Conservation (phyloP, 1,140 invertebrate genomes). For the Heliconius melpomene region DNA sequence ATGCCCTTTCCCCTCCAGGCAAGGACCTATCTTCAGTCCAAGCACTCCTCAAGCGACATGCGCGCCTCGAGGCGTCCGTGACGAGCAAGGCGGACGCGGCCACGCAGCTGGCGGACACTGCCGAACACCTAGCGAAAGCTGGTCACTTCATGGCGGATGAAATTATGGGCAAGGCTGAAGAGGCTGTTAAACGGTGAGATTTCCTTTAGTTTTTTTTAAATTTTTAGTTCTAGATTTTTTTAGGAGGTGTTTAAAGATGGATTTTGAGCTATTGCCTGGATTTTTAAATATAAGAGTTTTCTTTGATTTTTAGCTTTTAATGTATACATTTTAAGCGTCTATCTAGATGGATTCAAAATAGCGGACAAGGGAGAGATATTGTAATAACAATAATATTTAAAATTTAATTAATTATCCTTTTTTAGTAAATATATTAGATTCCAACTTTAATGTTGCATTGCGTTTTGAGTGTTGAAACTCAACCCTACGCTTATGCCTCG, state of each 20-base stretch:
- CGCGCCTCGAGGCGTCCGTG: constrained; percentile 91
- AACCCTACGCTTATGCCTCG: too few relatives aligned
- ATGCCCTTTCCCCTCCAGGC: constrained; percentile 55
- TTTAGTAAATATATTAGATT: too few relatives aligned
- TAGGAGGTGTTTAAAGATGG: too few relatives aligned
- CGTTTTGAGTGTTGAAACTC: background rate
- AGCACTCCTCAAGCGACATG: constrained; percentile 92
- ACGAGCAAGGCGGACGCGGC: constrained; percentile 89
- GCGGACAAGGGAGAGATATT: too few relatives aligned
- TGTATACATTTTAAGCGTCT: too few relatives aligned
- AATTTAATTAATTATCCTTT: too few relatives aligned
- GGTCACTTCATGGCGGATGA: constrained; percentile 93
- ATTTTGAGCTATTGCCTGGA: too few relatives aligned
- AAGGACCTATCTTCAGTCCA: constrained; percentile 92
- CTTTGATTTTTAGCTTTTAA: too few relatives aligned
- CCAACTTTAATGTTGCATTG: too few relatives aligned
- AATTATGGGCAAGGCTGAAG: constrained; percentile 87
- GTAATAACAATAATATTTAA: too few relatives aligned
- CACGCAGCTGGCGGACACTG: constrained; percentile 89
- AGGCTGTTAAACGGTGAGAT: constrained; percentile 84
- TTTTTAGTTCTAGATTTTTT: background rate
- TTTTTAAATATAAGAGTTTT: too few relatives aligned
- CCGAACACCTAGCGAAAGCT: constrained; percentile 86
- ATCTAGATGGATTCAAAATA: too few relatives aligned
- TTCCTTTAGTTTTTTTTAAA: background rate